Base-by-base conservation (phyloP, 2,113 vertebrate species). In the Ailurus styani region DNA sequence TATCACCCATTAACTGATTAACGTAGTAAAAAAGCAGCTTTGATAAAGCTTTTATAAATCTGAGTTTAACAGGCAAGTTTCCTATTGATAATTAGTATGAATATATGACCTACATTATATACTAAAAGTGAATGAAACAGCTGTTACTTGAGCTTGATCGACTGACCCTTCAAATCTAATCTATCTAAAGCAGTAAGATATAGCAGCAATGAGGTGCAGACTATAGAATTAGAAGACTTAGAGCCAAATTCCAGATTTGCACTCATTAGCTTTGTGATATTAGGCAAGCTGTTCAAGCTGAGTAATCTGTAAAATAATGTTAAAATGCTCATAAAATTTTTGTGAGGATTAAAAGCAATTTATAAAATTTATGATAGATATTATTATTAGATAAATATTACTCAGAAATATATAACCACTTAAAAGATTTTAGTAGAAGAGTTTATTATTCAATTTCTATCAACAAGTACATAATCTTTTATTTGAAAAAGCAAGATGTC, bases 291-390 rank as follows among this genome's bases (percentile, higher is more conserved):
- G n/a, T 68, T 89, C 21, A 57, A 83, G 77, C 12, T 68, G 52
- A 54, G 14, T 47, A 93, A 87, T 83, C 11, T 60, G 34, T 91
- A 83, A 77, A 54, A 96, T 7, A 52, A 23, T 78, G 42, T 60
- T 62, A 92, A 91, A 95, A 89, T 77, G 42, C 17, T 68, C 47
- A 83, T 40, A 64, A 62, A 78, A 45, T 52, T 94, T 42, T 66
- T 37, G 57, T 68, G n/a, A 83, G 29, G 29, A 55, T 77, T 93
- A 78, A 93, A 93, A 77, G 11, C n/a, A 66, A 29, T 52, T 68
- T 93, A 79, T 82, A 91, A 96, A 91, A 68, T 84, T 47, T n/a
- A 60, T 60, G 27, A n/a, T n/a, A 93, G 21, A 45, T 86, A 81
- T 89, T 50, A 64, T 12, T 57, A 72, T 57, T 75, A 96, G 2